A percentile compares a stretch with the other conserved stretches of the same genome.
Conservation (phyloP, 23 tunicate species). For the Halocynthia aurantium region DNA sequence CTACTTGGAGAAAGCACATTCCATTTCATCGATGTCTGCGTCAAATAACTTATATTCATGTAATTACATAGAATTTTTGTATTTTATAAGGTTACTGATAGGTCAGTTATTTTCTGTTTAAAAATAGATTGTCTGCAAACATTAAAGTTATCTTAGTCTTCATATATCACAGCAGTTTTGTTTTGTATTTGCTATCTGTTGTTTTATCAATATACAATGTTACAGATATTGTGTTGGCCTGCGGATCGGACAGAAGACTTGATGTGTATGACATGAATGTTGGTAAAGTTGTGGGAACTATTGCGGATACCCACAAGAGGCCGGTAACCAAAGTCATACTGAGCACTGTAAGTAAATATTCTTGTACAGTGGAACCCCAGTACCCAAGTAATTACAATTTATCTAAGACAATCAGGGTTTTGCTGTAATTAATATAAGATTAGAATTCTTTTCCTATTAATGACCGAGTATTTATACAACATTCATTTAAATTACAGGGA, state of each 20-base stretch:
- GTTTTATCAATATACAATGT: too few species aligned
- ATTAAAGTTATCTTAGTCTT: too few species aligned
- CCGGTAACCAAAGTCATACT: slow-evolving; percentile 19
- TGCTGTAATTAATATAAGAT: too few species aligned
- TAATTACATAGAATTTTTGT: not conserved
- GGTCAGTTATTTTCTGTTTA: not conserved
- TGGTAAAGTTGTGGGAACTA: slow-evolving; percentile 7
- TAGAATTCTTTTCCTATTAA: too few species aligned
- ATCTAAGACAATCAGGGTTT: too few species aligned
- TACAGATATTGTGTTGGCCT: slow-evolving; percentile 29
- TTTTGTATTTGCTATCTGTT: too few species aligned
- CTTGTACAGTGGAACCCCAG: too few species aligned
- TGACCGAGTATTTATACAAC: too few species aligned
- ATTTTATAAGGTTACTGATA: too few species aligned
- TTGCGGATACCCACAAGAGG: slow-evolving; percentile 45
- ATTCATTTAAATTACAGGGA: not conserved
- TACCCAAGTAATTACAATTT: too few species aligned
- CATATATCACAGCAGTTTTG: too few species aligned
- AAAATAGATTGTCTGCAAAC: not conserved
- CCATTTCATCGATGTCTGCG: slow-evolving; percentile 41
- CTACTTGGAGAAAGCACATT: slow-evolving; percentile 27
- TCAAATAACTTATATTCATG: slow-evolving; percentile 66
- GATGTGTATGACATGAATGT: slow-evolving; percentile 48
- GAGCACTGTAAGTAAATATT: not conserved
- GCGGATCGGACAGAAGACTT: slow-evolving; percentile 53